These are phyloP conservation scores for Catocala fraxini DNA, from an alignment of 2,888 invertebrate species.

Conservation along the genomic window DNA sequence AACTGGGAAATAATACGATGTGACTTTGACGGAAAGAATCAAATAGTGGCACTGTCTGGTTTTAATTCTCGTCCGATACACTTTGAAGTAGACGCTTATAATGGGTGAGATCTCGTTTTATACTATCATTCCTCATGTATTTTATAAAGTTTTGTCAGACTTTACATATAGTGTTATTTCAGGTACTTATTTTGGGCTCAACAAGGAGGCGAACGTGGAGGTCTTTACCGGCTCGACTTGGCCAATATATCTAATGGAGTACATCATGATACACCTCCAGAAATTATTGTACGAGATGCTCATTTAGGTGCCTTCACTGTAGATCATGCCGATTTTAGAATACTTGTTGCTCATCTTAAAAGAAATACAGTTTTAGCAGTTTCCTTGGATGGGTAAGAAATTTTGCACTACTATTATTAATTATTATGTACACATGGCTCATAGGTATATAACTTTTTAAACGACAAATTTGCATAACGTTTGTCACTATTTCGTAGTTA, in stretches of 20 bases:
- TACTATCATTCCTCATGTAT: background rate
- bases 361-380: constrained; percentile 93
- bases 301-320: constrained; percentile 94
- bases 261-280: constrained; percentile 90
- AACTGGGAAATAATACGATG: constrained; percentile 93
- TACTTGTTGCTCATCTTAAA: constrained; percentile 92
- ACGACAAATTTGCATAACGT: too few relatives aligned
- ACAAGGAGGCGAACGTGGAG: constrained; percentile 86
- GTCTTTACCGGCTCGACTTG: constrained; percentile 92
- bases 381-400: constrained; percentile 92
- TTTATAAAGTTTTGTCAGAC: background rate
- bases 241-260: constrained; percentile 92
- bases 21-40: constrained; percentile 91
- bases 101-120: constrained; percentile 89
- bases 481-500: too few relatives aligned
- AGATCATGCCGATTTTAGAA: constrained; percentile 93
- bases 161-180: constrained; percentile 31
- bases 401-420: constrained; percentile 18
- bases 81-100: constrained; percentile 96
- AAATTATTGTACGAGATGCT: constrained; percentile 89
- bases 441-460: too few relatives aligned
- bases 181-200: constrained; percentile 94
- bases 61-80: constrained; percentile 91
- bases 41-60: constrained; percentile 91
- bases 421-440: too few relatives aligned